Evolutionary conservation across 2,113 vertebrate genomes (phyloP), one percentile per base, ranked within the genome.

Genomic region (Meles meles): DNA sequence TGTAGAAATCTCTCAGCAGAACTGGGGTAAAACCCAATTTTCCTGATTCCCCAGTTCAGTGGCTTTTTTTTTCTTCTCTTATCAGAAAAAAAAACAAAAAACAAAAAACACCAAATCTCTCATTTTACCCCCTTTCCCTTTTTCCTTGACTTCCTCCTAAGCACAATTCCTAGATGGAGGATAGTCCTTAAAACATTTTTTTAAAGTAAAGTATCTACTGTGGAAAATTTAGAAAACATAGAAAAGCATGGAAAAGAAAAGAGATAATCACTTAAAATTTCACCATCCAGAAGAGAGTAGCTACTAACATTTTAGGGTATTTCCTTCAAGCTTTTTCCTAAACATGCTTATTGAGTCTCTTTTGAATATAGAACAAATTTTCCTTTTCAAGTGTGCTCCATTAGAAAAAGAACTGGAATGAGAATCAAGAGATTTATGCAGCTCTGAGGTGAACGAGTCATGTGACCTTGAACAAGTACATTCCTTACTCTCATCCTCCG

Each of bases 221-320:
- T 79, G 34, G 37, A 90, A 95, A 89, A 31, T 82, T 67, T 88
- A 88, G 52, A 93, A 91, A 90, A 34, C 59, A 80, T 20, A 91
- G 82, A 63, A 81, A 88, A 90, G 12, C 11, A 61, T 67, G 17
- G 59, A 31, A 93, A 61, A 90, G 44, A 83, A 87, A 65, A 84
- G 20, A 65, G n/a, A 85, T 71, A 59, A 82, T 71, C 23, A 31
- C 37, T n/a, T 90, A 57, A 34, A 87, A 69, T 52, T 39, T 69
- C 37, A 63, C 15, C 81, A 85, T 67, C 25, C 44, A 80, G 55
- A 90, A 90, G 42, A 92, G 83, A 77, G 65, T 61, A 76, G 18
- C 42, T 52, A 71, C 49, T 89, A 57, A 39, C 25, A 82, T 91
- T 80, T 94, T 93, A 42, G 37, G 37, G 25, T 96, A 55, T 87